Conservation (phyloP, 2,797 vertebrate genomes). For the Nyctalus aviator region DNA sequence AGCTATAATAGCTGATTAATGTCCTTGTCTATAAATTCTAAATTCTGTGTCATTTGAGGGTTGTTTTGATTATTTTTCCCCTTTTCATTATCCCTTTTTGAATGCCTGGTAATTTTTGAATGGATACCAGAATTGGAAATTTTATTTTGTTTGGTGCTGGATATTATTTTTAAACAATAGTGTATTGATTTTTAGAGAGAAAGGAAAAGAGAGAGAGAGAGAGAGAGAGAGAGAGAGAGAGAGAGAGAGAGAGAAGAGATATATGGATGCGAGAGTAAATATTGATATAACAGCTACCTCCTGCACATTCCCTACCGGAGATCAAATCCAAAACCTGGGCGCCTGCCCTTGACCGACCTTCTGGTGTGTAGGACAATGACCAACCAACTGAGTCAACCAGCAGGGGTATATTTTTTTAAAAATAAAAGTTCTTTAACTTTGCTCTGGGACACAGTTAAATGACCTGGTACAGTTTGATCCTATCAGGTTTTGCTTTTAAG, state of each 20-base stretch:
- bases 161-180: background rate
- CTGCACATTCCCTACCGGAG: too few relatives aligned
- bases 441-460: background rate
- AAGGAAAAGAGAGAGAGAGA: too few relatives aligned
- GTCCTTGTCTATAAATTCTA: background rate
- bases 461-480: background rate
- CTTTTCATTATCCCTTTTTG: background rate
- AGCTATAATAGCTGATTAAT: background rate
- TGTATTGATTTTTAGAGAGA: too few relatives aligned
- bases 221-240: too few relatives aligned
- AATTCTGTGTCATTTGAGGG: background rate
- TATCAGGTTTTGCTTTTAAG: constrained; percentile 4
- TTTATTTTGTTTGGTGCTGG: background rate
- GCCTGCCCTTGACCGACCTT: too few relatives aligned
- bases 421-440: constrained; percentile 19
- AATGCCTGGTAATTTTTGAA: background rate
- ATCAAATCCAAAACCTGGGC: too few relatives aligned
- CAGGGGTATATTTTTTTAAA: background rate
- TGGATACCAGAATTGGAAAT: background rate
- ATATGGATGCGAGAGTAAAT: too few relatives aligned
- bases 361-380: too few relatives aligned
- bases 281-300: too few relatives aligned
- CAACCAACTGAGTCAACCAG: too few relatives aligned
- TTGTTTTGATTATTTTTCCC: background rate
- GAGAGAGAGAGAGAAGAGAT: too few relatives aligned